Evolutionary conservation across 1,140 invertebrate species (phyloP), one percentile per base, ranked within the genome.

Genomic region (Calliopsis andreniformis): DNA sequence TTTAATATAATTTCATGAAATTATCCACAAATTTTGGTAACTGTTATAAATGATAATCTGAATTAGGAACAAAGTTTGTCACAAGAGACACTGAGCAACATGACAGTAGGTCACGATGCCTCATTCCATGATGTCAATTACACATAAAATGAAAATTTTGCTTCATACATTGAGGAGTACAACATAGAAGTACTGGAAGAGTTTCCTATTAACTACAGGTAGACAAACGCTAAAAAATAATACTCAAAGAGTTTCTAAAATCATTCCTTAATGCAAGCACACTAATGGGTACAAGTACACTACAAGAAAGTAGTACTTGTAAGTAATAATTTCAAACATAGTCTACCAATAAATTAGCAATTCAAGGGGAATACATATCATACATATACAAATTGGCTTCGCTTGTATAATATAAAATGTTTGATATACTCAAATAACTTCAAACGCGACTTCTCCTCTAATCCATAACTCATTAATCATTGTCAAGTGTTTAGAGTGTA

Each of bases 101-200:
- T 77, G 68, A 85, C 79, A 83, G 71, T 81, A 77, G n/a, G 72
- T 78, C 87, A 87, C 82, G 84, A 89, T 89, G 84, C 84, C 86
- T 82, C 89, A 90, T 90, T 89, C 89, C 87, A 86, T 68, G 82
- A 84, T 39, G 53, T 35, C 18, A 53, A 23, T 53, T 63, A 64
- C 45, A 55, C 61, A 76, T 45, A 76, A 43, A 64, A 66, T 49
- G 14, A 59, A 80, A 64, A 64, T 45, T 58, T 59, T 35, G 47
- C 6, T 66, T 47, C 23, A 30, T 42, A 68, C 70, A 78, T 79
- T 61, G 39, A 75, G 25, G n/a, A 59, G 53, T 35, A 80, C 18
- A 23, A 58, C 6, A 61, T 35, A 59, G 23, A 49, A 30, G 47
- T 55, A 59, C 64, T 75, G 79, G 73, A 35, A n/a, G 53, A 59